Conservation (phyloP, 2,797 vertebrate genomes). For the Lithobates sylvaticus region DNA sequence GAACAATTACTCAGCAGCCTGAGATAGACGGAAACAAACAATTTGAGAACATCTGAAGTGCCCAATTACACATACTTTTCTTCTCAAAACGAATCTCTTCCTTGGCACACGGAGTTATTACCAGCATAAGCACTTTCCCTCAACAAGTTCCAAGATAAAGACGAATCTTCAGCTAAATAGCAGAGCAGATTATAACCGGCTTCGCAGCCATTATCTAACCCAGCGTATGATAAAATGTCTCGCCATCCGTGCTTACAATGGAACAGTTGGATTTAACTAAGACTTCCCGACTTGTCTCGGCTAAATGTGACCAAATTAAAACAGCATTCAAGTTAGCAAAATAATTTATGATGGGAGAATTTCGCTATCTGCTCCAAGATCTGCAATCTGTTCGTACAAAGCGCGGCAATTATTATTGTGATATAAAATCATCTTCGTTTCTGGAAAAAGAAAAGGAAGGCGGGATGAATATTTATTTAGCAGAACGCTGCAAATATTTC, state of each 20-base stretch:
- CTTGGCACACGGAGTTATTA: slow-evolving; percentile 25
- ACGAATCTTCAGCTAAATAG: slow-evolving; percentile 30
- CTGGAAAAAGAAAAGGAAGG: not conserved
- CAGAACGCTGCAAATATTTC: not conserved
- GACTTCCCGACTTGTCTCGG: not conserved
- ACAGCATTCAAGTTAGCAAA: slow-evolving; percentile 7
- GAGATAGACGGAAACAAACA: slow-evolving; percentile 38
- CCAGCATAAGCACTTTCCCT: slow-evolving; percentile 22
- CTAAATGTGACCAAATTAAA: slow-evolving; percentile 45
- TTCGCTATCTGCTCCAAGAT: slow-evolving; percentile 10
- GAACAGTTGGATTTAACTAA: slow-evolving; percentile 33
- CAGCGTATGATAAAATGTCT: not conserved
- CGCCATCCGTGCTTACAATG: slow-evolving; percentile 24
- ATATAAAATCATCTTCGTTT: slow-evolving; percentile 22
- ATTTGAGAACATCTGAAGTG: slow-evolving; percentile 38
- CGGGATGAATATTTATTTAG: slow-evolving; percentile 22
- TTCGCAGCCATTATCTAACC: slow-evolving; percentile 42
- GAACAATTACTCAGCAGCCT: slow-evolving; percentile 13
- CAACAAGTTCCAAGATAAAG: slow-evolving; percentile 26
- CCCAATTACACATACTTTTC: slow-evolving; percentile 34
- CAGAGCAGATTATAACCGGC: slow-evolving; percentile 36
- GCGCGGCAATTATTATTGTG: not conserved
- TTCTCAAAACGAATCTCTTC: slow-evolving; percentile 31
- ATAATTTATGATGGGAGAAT: slow-evolving; percentile 22
- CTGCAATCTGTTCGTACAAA: not conserved